Evolutionary conservation across 2,113 vertebrate species (phyloP).

Genomic region (Alethe diademata): DNA sequence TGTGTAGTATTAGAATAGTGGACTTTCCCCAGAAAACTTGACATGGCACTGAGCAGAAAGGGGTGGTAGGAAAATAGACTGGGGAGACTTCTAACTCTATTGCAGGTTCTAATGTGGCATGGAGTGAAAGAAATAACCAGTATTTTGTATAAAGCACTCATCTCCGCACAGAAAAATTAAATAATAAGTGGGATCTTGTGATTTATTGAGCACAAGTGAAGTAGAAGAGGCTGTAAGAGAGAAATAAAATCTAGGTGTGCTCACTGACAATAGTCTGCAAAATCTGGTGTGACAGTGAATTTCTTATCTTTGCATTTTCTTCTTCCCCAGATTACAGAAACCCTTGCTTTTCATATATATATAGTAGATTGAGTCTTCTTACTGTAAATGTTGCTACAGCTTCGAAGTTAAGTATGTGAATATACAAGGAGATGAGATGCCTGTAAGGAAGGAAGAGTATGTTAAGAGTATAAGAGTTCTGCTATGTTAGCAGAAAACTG

Average conservation of each 20-base stretch:
- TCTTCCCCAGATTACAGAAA: neutral
- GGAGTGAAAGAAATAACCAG: neutral
- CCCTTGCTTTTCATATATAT: neutral
- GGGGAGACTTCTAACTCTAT: neutral
- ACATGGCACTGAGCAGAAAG: neutral
- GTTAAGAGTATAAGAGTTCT: no score
- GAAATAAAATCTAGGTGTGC: neutral
- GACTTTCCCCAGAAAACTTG: neutral
- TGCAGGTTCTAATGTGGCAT: neutral
- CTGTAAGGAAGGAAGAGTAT: neutral
- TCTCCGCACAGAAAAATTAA: neutral
- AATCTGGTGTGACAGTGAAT: neutral
- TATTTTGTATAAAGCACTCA: neutral
- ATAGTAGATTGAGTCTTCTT: neutral
- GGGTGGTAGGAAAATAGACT: neutral
- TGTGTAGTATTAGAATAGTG: neutral
- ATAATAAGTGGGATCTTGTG: neutral
- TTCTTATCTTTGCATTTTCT: neutral
- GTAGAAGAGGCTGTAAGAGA: neutral
- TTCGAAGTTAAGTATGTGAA: neutral
- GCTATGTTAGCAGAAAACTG: neutral
- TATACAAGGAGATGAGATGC: neutral
- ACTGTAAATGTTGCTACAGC: neutral
- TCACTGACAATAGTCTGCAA: neutral
- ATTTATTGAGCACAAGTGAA: neutral